Conservation (phyloP, 2,888 invertebrate species). For the Leptothorax acervorum region DNA sequence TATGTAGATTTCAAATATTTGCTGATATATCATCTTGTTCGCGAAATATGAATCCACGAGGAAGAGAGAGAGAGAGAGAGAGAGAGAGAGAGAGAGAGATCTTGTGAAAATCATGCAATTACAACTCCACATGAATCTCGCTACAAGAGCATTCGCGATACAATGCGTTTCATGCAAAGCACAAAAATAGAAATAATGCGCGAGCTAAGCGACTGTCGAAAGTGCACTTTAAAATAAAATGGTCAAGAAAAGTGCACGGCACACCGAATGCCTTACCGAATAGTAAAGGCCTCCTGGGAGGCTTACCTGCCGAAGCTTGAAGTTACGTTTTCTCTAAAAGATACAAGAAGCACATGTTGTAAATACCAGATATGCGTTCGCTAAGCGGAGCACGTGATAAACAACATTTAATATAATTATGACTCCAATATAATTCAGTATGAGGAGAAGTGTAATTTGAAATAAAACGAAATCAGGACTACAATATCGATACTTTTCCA, state of each 20-base stretch:
- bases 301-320: conserved; percentile 83
- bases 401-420: conserved; percentile 54
- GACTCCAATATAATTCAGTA: neutral
- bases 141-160: neutral
- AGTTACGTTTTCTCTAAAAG: conserved; percentile 82
- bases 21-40: neutral
- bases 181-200: neutral
- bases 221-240: conserved; percentile 33
- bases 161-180: neutral
- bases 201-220: neutral
- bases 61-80: neutral
- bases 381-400: conserved; percentile 66
- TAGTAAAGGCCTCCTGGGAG: conserved; percentile 64
- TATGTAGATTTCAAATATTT: neutral
- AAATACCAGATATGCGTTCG: conserved; percentile 57
- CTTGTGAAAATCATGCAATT: neutral
- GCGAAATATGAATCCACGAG: neutral
- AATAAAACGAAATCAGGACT: neutral
- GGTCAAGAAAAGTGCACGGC: conserved; percentile 51
- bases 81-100: neutral
- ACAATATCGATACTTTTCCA: neutral
- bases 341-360: conserved; percentile 74
- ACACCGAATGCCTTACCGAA: conserved; percentile 65
- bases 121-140: neutral
- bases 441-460: conserved; percentile 17